Evolutionary conservation across 2,797 vertebrate genomes (phyloP).

Genomic region (Lophius americanus): DNA sequence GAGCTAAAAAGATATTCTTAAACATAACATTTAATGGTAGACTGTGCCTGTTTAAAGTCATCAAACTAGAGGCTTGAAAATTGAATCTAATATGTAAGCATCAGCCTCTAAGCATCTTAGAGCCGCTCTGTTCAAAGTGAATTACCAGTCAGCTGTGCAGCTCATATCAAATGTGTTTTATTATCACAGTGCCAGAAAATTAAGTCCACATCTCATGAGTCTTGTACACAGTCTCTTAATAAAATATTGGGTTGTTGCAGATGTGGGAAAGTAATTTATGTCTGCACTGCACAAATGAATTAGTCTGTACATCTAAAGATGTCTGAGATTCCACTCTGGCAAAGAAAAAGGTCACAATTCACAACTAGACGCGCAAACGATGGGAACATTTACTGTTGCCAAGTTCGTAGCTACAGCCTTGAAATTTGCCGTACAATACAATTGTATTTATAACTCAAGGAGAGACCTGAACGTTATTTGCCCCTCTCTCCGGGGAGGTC

Average conservation of each 20-base stretch:
- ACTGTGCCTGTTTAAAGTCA: conserved; percentile 9
- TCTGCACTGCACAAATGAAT: conserved; percentile 24
- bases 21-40: neutral
- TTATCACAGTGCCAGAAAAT: conserved; percentile 39
- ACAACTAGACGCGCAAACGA: conserved; percentile 10
- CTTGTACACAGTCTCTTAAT: conserved; percentile 32
- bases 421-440: conserved; percentile 28
- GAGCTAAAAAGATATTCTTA: neutral
- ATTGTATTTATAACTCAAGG: conserved; percentile 31
- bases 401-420: conserved; percentile 29
- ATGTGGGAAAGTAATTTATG: conserved; percentile 31
- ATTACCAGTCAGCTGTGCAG: conserved; percentile 29
- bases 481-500: conserved; percentile 22
- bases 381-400: conserved; percentile 5
- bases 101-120: conserved; percentile 20
- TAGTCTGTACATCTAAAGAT: conserved; percentile 12
- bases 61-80: conserved; percentile 31
- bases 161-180: conserved; percentile 34
- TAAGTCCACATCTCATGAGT: conserved; percentile 38
- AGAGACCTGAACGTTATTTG: conserved; percentile 30
- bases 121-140: conserved; percentile 37
- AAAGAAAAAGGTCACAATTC: conserved; percentile 8
- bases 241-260: conserved; percentile 43
- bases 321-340: conserved; percentile 2
- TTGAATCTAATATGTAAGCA: conserved; percentile 39